These are phyloP conservation scores for Yasuhikotakia modesta DNA, from an alignment of 2,797 vertebrate species.

Conservation along the genomic window DNA sequence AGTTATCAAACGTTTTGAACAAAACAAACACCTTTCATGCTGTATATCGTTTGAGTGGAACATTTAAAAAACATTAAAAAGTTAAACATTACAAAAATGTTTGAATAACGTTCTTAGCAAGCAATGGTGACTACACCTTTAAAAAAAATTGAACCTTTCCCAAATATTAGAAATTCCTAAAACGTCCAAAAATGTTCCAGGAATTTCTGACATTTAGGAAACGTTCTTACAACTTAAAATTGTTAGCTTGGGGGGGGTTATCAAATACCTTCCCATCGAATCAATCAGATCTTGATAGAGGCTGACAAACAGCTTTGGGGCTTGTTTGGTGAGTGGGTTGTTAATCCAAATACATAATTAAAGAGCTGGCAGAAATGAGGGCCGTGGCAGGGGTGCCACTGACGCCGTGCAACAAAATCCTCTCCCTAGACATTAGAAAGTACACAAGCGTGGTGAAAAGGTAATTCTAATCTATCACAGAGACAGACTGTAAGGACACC, in stretches of 20 bases:
- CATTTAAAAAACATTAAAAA: too few relatives aligned
- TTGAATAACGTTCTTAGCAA: too few relatives aligned
- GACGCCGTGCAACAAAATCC: slow-evolving; percentile 66
- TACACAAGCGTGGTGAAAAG: slow-evolving; percentile 43
- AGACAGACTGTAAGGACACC: background rate
- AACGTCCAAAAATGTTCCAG: too few relatives aligned
- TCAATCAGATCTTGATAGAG: slow-evolving; percentile 47
- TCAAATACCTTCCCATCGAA: slow-evolving; percentile 52
- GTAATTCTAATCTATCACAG: slow-evolving; percentile 14
- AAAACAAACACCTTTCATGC: too few relatives aligned
- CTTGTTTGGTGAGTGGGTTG: slow-evolving; percentile 50
- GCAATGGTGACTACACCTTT: too few relatives aligned
- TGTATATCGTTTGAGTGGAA: too few relatives aligned
- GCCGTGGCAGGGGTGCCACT: slow-evolving; percentile 47
- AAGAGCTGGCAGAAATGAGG: slow-evolving; percentile 55
- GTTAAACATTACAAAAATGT: too few relatives aligned
- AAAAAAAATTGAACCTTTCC: too few relatives aligned
- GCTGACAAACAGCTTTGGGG: slow-evolving; percentile 35
- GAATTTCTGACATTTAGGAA: too few relatives aligned
- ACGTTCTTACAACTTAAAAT: too few relatives aligned
- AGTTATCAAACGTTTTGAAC: too few relatives aligned
- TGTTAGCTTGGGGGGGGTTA: slow-evolving; percentile 16
- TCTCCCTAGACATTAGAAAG: slow-evolving; percentile 59
- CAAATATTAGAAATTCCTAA: too few relatives aligned
- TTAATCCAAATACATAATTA: slow-evolving; percentile 72